Evolutionary conservation across 2,888 invertebrate genomes (phyloP).

Genomic region (Drosophila fungiperda): DNA sequence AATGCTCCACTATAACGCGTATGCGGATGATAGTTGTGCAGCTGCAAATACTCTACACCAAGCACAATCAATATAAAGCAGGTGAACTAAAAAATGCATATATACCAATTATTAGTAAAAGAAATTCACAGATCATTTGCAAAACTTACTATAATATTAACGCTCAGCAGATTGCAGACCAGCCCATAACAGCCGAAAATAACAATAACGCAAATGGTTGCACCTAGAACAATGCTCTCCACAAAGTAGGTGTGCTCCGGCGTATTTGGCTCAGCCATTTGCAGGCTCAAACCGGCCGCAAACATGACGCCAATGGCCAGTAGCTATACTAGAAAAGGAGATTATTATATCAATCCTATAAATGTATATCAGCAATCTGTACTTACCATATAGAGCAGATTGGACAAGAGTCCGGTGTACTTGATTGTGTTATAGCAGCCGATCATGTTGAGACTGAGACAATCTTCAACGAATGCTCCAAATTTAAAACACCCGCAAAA

Average conservation of each 20-base stretch:
- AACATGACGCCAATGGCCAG: conserved; percentile 73
- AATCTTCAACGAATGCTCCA: conserved; percentile 33
- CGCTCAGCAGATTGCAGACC: conserved; percentile 72
- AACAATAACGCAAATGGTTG: conserved; percentile 77
- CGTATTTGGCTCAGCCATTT: conserved; percentile 73
- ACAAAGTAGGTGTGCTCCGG: conserved; percentile 81
- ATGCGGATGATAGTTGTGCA: conserved; percentile 71
- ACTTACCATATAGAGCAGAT: conserved; percentile 77
- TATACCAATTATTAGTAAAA: neutral
- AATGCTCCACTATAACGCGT: conserved; percentile 57
- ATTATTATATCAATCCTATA: neutral
- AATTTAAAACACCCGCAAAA: conserved; percentile 57
- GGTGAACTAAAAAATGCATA: conserved; percentile 62
- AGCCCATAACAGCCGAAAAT: conserved; percentile 80
- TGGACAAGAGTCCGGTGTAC: conserved; percentile 74
- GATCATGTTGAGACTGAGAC: conserved; percentile 67
- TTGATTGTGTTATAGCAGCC: conserved; percentile 74
- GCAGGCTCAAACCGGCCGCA: conserved; percentile 70
- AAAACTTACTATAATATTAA: conserved; percentile 73
- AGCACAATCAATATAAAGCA: conserved; percentile 74
- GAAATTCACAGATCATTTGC: too few species aligned
- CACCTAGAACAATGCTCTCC: conserved; percentile 76
- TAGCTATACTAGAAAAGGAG: conserved; percentile 48
- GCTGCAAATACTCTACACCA: conserved; percentile 76
- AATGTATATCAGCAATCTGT: neutral